phyloP scores from a whole-genome alignment of 2,797 vertebrate species.

The Orestias chungarensis region DNA sequence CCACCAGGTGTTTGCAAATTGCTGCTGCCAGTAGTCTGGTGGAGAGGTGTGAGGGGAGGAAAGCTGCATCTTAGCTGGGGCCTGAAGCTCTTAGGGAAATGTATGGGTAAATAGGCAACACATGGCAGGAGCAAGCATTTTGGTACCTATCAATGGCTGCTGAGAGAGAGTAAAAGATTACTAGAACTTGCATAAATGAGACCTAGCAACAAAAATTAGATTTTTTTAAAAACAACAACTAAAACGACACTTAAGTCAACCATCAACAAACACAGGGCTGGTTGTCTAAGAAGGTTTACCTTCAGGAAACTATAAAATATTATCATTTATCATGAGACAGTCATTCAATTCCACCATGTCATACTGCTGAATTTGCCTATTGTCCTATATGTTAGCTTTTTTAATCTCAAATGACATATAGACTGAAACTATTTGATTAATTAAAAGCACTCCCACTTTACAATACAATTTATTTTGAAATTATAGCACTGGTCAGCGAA shows the following conservation, averaged over 20 bases:
- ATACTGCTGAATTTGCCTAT: background rate
- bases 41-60: too few relatives aligned
- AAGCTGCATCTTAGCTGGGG: too few relatives aligned
- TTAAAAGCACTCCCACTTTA: slow-evolving; percentile 16
- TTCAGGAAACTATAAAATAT: background rate
- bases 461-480: slow-evolving; percentile 37
- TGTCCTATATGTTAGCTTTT: slow-evolving; percentile 13
- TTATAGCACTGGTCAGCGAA: slow-evolving; percentile 29
- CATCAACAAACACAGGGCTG: background rate
- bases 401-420: background rate
- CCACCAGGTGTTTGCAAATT: too few relatives aligned
- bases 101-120: too few relatives aligned
- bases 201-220: too few relatives aligned
- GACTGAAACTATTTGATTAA: slow-evolving; percentile 26
- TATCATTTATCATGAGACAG: background rate
- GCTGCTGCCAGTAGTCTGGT: too few relatives aligned
- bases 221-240: background rate
- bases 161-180: too few relatives aligned
- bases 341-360: background rate
- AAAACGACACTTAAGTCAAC: too few relatives aligned
- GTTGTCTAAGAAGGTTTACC: background rate
- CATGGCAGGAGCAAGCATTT: too few relatives aligned
- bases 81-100: too few relatives aligned
- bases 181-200: too few relatives aligned
- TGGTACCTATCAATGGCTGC: too few relatives aligned